These are phyloP conservation scores for Lasioglossum zephyrum DNA, from an alignment of 2,888 invertebrate genomes.

Conservation along the genomic window DNA sequence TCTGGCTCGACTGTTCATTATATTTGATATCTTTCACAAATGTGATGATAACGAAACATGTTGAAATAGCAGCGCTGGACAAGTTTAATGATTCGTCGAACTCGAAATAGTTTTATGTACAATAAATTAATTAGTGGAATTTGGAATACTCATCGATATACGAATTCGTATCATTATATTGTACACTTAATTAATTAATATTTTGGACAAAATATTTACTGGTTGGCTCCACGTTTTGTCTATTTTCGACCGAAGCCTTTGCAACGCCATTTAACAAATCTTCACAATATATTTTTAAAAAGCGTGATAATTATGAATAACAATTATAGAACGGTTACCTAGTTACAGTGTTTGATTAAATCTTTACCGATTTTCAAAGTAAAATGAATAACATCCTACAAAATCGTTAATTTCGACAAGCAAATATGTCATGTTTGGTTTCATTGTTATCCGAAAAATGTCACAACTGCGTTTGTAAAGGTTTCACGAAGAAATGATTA, in stretches of 20 bases:
- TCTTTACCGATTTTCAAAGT: too few species aligned
- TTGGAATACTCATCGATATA: too few species aligned
- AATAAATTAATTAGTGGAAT: not conserved
- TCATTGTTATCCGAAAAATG: not conserved
- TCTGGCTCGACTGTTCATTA: not conserved
- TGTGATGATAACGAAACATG: not conserved
- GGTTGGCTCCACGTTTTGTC: not conserved
- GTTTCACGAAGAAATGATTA: not conserved
- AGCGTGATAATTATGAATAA: too few species aligned
- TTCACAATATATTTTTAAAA: too few species aligned
- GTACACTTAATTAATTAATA: too few species aligned
- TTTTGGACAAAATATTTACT: not conserved
- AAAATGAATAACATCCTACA: too few species aligned
- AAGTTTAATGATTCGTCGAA: not conserved
- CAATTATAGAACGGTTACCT: too few species aligned
- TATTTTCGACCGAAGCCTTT: not conserved
- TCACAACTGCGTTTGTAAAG: not conserved
- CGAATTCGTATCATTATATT: too few species aligned
- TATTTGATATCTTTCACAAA: too few species aligned
- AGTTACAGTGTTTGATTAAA: too few species aligned
- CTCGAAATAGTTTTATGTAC: not conserved
- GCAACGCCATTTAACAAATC: not conserved
- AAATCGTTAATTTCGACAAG: too few species aligned
- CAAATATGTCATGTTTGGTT: not conserved
- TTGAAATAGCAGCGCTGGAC: not conserved